Evolutionary conservation across 2,888 invertebrate species (phyloP), one percentile per base, ranked within the genome.

Genomic region (Caenorhabditis sp.): DNA sequence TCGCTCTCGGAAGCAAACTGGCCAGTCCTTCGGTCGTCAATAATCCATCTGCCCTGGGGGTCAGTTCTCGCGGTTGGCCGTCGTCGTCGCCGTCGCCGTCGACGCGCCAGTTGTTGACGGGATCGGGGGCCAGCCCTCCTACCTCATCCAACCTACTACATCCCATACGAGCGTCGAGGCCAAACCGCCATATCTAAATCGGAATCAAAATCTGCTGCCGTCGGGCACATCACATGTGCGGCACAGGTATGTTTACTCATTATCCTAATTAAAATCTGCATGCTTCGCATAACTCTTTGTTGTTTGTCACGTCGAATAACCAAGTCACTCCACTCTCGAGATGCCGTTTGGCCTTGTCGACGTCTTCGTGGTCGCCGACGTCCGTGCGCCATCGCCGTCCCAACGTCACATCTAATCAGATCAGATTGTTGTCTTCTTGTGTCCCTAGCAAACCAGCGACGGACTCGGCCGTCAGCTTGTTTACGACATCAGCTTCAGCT

Each of bases 31-130:
- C 47, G 2, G 18, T 47, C 20, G n/a, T 18, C 9, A 47, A 47
- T 47, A 47, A 55, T 20, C 32, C 65, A 37, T 53, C 65, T 55
- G 24, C 51, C 24, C 51, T 20, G 9, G 51, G 22, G 51, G 51
- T 51, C 51, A 51, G 9, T 51, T 51, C n/a, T 22, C 51, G 24
- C 47, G 15, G 24, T 24, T 26, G n/a, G 20, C 15, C 61, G n/a
- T 40, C 60, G 20, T 3, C 50, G 11, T 15, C 11, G 15, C 11
- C 6, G 40, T 20, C 18, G 28, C 35, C 60, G 40, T 22, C 13
- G n/a, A 28, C 28, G 40, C 60, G 40, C n/a, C 40, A 47, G 44
- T 62, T 62, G 61, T 62, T 62, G 61, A 62, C 61, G n/a, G n/a
- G n/a, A n/a, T n/a, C n/a, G n/a, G n/a, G n/a, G n/a, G n/a, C n/a